These are phyloP conservation scores for Leucophenga varia DNA, from an alignment of 1,140 invertebrate species.

Conservation along the genomic window DNA sequence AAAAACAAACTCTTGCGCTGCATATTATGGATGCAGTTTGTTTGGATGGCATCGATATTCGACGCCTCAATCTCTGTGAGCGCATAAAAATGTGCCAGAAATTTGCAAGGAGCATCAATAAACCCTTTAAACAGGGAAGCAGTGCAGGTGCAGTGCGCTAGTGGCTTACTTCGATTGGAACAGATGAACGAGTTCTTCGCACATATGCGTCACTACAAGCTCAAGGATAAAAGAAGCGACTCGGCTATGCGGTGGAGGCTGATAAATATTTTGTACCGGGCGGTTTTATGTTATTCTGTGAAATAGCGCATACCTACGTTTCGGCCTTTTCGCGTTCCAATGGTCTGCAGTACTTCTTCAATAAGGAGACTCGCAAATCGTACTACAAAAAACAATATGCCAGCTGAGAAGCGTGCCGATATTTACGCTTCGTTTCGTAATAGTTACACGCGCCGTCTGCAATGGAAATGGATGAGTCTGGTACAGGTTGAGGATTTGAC, in stretches of 20 bases:
- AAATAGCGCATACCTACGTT: conserved; percentile 14
- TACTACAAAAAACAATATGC: conserved; percentile 17
- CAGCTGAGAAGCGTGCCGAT: conserved; percentile 4
- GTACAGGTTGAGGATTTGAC: conserved; percentile 22
- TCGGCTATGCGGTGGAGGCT: not conserved
- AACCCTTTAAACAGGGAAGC: conserved; percentile 57
- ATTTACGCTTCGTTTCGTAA: conserved; percentile 21
- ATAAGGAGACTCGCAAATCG: conserved; percentile 7
- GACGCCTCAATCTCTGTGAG: conserved; percentile 63
- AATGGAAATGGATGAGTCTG: conserved; percentile 25
- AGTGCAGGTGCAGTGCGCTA: conserved; percentile 59
- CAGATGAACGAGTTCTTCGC: conserved; percentile 59
- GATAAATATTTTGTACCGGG: conserved; percentile 26
- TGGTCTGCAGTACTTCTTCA: conserved; percentile 17
- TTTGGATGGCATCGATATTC: conserved; percentile 73
- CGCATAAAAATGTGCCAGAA: conserved; percentile 55
- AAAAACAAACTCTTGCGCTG: conserved; percentile 64
- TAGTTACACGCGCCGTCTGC: conserved; percentile 13
- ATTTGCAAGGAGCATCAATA: conserved; percentile 66
- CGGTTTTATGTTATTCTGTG: conserved; percentile 17
- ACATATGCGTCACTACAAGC: conserved; percentile 42
- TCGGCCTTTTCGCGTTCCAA: conserved; percentile 14
- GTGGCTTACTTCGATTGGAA: conserved; percentile 63
- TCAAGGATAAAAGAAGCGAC: conserved; percentile 18
- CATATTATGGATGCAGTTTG: conserved; percentile 81